Evolutionary conservation across 2,797 vertebrate species (phyloP), one percentile per base, ranked within the genome.

Genomic region (Mormyrops attenuatus): DNA sequence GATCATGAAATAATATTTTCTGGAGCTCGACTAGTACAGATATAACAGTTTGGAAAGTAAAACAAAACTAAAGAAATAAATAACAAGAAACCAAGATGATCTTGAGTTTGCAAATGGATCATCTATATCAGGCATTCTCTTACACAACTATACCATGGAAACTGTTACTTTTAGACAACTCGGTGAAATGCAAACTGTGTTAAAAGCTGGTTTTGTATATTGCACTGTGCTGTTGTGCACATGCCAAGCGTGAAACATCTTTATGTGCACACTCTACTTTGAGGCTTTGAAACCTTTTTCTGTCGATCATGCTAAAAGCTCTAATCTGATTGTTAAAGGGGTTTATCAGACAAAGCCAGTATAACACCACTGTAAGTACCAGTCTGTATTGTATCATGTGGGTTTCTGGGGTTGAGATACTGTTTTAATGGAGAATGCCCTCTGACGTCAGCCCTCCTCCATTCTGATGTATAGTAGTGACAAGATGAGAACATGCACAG

Each of bases 301-400:
- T 91, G 95, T 96, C 95, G 95, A 97, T 96, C 90, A 92, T 87
- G 93, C 95, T 96, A 95, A 96, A 96, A 96, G 95, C 95, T 94
- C 91, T 96, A 96, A 96, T 96, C 95, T 95, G 95, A 96, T 96
- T 96, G 94, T 95, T 95, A 95, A 95, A 96, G 96, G 95, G 96
- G 96, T 95, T 96, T 96, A 97, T 97, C 96, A 96, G 95, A 96
- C 95, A 96, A 96, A 96, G 95, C 95, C 93, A 94, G 95, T 96
- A 96, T 96, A 95, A 96, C 95, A 95, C 96, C 94, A 95, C 95
- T 96, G 96, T 95, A 96, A 96, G 95, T 92, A 94, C 92, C 94
- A 92, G 95, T 96, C 96, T 94, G 96, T 96, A 95, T 89, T 91
- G 92, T 94, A 95, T 95, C 96, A 94, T 92, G 92, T 93, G 93